Conservation (phyloP, 1,140 invertebrate genomes). For the Drosophila lini region DNA sequence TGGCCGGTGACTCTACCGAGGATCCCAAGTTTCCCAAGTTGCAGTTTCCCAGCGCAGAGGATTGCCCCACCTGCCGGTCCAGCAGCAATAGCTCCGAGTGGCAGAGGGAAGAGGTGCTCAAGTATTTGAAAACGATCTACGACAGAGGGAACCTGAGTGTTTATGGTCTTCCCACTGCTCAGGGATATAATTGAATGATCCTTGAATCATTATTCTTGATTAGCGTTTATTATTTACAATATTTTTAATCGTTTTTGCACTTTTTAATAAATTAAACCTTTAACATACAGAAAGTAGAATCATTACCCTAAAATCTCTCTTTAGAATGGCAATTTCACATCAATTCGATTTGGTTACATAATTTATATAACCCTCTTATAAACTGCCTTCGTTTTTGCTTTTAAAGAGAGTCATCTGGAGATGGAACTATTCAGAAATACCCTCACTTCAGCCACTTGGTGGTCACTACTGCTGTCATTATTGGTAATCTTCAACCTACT, state of each 20-base stretch:
- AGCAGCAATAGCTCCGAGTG: conserved; percentile 13
- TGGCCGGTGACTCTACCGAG: conserved; percentile 93
- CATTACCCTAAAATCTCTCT: background rate
- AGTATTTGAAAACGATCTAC: conserved; percentile 49
- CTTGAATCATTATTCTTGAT: too few species aligned
- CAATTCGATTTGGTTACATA: background rate
- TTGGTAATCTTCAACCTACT: background rate
- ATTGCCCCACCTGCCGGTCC: conserved; percentile 88
- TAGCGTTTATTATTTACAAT: background rate
- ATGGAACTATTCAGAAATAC: background rate
- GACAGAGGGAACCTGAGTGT: conserved; percentile 36
- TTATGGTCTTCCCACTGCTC: conserved; percentile 53
- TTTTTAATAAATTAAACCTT: background rate
- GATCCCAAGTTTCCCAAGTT: conserved; percentile 95
- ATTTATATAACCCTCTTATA: background rate
- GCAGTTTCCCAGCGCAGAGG: conserved; percentile 91
- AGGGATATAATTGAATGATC: background rate
- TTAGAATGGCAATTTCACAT: background rate
- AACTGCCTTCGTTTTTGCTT: background rate
- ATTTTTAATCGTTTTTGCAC: background rate
- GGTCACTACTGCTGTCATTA: background rate
- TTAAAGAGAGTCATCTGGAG: background rate
- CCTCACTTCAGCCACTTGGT: background rate
- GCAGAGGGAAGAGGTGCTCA: conserved; percentile 29
- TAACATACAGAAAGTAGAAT: too few species aligned